Base-by-base conservation (phyloP, 1,140 invertebrate species). In the Lordiphosa collinella region DNA sequence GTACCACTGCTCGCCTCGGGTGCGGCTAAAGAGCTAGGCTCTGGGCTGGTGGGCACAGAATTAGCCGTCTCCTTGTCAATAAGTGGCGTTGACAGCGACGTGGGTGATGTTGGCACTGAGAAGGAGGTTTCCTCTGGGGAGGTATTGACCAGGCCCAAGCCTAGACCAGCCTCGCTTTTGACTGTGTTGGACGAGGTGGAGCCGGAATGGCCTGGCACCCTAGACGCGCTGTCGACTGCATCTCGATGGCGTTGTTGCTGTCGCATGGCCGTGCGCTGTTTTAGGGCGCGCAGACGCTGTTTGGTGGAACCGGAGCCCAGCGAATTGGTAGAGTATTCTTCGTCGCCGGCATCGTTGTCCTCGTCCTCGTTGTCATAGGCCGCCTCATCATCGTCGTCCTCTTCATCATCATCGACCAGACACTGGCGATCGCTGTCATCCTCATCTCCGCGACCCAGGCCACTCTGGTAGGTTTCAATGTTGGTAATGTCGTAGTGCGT, bases 31-130 rank as follows among this genome's bases (percentile, higher is more conserved):
- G 79, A 86, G 89, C 92, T 52, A 89, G 92, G 84, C 91, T 93
- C 50, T 90, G 95, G 95, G 86, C 94, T 96, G 54, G 94, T 95
- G 18, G 95, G 95, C 74, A 96, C 94, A 7, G 95, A 96, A 78
- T 94, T 95, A 73, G 80, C 84, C 11, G 64, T 80, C 49, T 89
- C 86, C 53, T 88, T 89, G 40, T 89, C 86, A 6, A 89, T 72
- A 6, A 88, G 61, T 0, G 87, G 86, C 11, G 86, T 78, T 3
- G 88, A 89, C 25, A 89, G 53, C 10, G 87, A 89, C 14, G 88
- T 89, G 11, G 87, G 87, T 8, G 87, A 89, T 9, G 87, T 88
- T 65, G 87, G 87, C 55, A 89, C 87, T 41, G 87, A 89, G 47
- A 87, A 89, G 37, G 86, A 87, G n/a, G 85, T 87, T 34, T 89